Evolutionary conservation across 92 coral and sea anemone genomes (phyloP).

Genomic region (Plumapathes pennacea): DNA sequence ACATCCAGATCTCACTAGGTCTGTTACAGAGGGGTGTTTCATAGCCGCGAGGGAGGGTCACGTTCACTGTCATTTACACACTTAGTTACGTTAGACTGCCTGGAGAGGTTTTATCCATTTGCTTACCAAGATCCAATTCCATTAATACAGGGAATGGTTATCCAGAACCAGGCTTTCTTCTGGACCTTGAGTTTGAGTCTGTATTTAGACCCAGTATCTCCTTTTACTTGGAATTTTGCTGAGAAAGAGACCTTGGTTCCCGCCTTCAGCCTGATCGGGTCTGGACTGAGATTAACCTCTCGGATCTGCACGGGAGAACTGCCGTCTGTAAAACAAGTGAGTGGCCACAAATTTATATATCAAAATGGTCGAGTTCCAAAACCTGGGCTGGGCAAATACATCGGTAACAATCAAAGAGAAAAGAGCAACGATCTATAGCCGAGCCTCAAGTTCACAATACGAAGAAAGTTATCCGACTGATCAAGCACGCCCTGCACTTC

Average conservation of each 20-base stretch:
- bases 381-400: too few species aligned
- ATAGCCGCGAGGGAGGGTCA: too few species aligned
- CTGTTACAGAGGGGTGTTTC: too few species aligned
- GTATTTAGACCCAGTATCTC: constrained; percentile 20
- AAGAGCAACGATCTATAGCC: too few species aligned
- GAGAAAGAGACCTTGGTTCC: constrained; percentile 22
- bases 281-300: constrained; percentile 12
- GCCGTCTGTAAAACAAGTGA: constrained; percentile 5
- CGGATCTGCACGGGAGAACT: constrained; percentile 8
- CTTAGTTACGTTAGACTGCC: too few species aligned
- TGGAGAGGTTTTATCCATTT: too few species aligned
- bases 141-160: constrained; percentile 8
- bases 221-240: constrained; percentile 16
- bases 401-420: too few species aligned
- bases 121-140: constrained; percentile 21
- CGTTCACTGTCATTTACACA: too few species aligned
- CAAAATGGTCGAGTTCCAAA: too few species aligned
- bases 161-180: constrained; percentile 18
- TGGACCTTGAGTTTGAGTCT: constrained; percentile 7
- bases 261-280: constrained; percentile 11
- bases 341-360: too few species aligned
- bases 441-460: too few species aligned
- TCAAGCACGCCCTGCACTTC: background rate
- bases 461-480: background rate
- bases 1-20: too few species aligned